A percentile compares a stretch with the other conserved stretches of the same genome.
Evolutionary conservation across 2,113 vertebrate genomes (phyloP).

Genomic region (Amblyopsis rosae): DNA sequence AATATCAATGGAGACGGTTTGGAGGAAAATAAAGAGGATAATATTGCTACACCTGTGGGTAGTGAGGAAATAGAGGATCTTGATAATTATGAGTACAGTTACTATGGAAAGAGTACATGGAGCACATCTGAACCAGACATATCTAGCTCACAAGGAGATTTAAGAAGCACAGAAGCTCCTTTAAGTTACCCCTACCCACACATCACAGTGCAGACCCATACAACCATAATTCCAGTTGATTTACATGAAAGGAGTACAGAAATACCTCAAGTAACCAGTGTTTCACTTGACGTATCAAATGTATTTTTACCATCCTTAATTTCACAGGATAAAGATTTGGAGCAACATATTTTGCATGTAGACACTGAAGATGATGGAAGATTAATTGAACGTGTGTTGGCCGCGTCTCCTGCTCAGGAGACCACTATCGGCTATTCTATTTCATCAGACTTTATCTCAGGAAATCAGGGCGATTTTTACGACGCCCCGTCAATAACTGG

Average conservation of each 20-base stretch:
- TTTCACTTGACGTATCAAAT: background rate
- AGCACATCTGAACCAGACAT: background rate
- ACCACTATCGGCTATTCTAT: conserved; percentile 8
- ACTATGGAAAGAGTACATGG: conserved; percentile 2
- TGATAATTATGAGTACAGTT: conserved; percentile 8
- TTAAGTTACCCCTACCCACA: conserved; percentile 2
- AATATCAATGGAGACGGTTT: background rate
- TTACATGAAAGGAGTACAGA: conserved; percentile 19
- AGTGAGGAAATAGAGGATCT: conserved; percentile 3
- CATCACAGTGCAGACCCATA: conserved; percentile 15
- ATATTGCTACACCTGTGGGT: conserved; percentile 3
- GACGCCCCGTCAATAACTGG: conserved; percentile 47
- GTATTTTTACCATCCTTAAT: conserved; percentile 15
- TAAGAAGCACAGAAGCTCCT: conserved; percentile 18
- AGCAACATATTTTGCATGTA: conserved; percentile 9
- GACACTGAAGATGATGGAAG: conserved; percentile 3
- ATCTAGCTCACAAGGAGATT: conserved; percentile 21
- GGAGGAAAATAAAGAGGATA: conserved; percentile 33
- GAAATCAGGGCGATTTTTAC: conserved; percentile 39
- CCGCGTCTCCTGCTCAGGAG: conserved; percentile 37
- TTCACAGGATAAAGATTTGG: background rate
- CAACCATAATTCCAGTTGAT: conserved; percentile 2
- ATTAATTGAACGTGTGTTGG: conserved; percentile 17
- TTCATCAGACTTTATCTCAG: conserved; percentile 42
- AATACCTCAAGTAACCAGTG: conserved; percentile 31